Percentiles rank a stretch among this genome's conserved stretches.
Conservation (phyloP, 1,140 invertebrate species). For the Diorhabda carinulata region DNA sequence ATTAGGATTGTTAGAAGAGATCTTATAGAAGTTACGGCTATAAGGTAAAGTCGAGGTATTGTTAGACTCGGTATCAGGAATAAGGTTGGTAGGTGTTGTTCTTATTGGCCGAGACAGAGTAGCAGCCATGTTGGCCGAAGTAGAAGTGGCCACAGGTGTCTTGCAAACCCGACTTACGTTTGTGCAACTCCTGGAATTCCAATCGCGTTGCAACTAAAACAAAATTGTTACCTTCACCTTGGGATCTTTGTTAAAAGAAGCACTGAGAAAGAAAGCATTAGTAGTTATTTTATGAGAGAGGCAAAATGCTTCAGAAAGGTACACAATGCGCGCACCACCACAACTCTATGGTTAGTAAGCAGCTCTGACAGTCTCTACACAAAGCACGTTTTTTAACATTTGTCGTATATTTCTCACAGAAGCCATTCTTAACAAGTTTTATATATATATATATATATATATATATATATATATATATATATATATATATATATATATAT, state of each 20-base stretch:
- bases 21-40: slow-evolving; percentile 54
- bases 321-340: slow-evolving; percentile 48
- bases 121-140: slow-evolving; percentile 49
- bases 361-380: slow-evolving; percentile 8
- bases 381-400: background rate
- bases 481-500: too few species aligned
- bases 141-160: slow-evolving; percentile 42
- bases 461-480: too few species aligned
- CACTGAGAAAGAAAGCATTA: slow-evolving; percentile 26
- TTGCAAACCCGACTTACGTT: slow-evolving; percentile 46
- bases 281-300: slow-evolving; percentile 32
- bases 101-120: slow-evolving; percentile 41
- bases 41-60: slow-evolving; percentile 55
- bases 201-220: slow-evolving; percentile 50
- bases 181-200: slow-evolving; percentile 49
- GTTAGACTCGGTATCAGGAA: slow-evolving; percentile 39
- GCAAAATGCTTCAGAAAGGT: slow-evolving; percentile 12
- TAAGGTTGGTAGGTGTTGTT: slow-evolving; percentile 35
- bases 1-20: slow-evolving; percentile 54
- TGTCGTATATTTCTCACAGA: background rate
- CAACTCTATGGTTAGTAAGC: slow-evolving; percentile 38
- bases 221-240: slow-evolving; percentile 39
- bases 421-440: too few species aligned
- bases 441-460: too few species aligned
- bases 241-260: slow-evolving; percentile 9